phyloP scores from a whole-genome alignment of 2,113 vertebrate genomes.

The Zosterops lateralis region DNA sequence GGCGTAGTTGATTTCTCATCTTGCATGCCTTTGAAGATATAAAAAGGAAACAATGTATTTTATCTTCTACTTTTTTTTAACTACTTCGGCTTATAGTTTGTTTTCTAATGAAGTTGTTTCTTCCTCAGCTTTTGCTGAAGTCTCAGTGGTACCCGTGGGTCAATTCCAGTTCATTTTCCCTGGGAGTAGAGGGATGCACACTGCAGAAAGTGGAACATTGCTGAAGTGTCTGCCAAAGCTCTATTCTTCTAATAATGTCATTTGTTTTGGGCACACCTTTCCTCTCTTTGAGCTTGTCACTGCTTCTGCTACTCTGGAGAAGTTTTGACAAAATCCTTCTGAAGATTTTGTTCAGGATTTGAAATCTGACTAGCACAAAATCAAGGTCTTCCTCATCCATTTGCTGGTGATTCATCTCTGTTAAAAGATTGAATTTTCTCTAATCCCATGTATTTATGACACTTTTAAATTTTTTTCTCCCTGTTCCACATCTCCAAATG shows the following conservation, averaged over 20 bases:
- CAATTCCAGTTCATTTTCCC: slow-evolving; percentile 19
- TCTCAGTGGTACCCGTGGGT: not conserved
- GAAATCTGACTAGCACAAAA: not conserved
- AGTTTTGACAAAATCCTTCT: not conserved
- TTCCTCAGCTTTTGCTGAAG: not conserved
- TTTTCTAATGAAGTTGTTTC: slow-evolving; percentile 27
- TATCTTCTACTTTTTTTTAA: slow-evolving; percentile 7
- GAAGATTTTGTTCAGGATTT: not conserved
- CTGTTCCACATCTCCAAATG: not conserved
- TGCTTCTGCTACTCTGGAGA: not conserved
- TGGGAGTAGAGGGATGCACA: not conserved
- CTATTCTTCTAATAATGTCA: not conserved
- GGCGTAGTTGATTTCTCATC: slow-evolving; percentile 4
- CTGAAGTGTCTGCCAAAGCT: not conserved
- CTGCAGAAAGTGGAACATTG: not conserved
- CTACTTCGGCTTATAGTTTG: not conserved
- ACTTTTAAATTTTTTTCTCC: not conserved
- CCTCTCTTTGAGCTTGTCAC: not conserved
- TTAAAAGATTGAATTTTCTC: not conserved
- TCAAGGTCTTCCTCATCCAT: not conserved
- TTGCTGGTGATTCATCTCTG: not conserved
- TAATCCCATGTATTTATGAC: not conserved
- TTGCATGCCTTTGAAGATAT: not conserved
- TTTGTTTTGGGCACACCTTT: not conserved
- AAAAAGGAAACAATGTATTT: slow-evolving; percentile 46